Conservation (phyloP, 2,113 vertebrate genomes). For the Neotragus pygmaeus region DNA sequence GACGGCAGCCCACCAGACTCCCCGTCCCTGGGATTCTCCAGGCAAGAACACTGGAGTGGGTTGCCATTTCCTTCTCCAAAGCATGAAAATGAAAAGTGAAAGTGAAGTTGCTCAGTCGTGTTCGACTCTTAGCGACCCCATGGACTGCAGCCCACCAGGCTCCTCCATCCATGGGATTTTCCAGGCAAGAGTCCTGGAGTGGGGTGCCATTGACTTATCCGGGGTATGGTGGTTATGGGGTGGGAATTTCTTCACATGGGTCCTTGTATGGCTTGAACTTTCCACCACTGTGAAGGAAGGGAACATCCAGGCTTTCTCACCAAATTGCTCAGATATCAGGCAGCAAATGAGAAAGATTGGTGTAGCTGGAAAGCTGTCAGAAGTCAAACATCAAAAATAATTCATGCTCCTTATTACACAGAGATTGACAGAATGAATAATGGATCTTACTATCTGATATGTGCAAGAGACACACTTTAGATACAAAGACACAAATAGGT, state of each 20-base stretch:
- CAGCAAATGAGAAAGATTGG: neutral
- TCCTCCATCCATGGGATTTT: no score
- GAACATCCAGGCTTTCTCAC: neutral
- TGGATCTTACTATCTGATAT: neutral
- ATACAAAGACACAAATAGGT: neutral
- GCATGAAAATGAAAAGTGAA: no score
- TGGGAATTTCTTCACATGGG: neutral
- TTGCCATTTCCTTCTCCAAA: no score
- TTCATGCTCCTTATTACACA: neutral
- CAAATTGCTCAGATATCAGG: neutral
- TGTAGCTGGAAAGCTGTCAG: neutral
- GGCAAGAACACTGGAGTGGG: no score
- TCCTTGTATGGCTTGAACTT: neutral
- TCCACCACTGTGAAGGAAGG: neutral
- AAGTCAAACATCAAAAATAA: neutral
- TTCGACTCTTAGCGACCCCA: no score
- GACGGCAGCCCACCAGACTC: no score
- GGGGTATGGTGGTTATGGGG: no score
- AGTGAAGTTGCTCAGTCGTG: rapidly evolving
- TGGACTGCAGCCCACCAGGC: no score
- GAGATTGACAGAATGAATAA: neutral
- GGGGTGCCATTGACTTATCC: no score
- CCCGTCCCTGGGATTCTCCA: no score
- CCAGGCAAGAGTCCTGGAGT: no score
- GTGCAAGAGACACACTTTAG: neutral